Evolutionary conservation across 2,113 vertebrate genomes (phyloP).

Genomic region (Hippocampus zosterae): DNA sequence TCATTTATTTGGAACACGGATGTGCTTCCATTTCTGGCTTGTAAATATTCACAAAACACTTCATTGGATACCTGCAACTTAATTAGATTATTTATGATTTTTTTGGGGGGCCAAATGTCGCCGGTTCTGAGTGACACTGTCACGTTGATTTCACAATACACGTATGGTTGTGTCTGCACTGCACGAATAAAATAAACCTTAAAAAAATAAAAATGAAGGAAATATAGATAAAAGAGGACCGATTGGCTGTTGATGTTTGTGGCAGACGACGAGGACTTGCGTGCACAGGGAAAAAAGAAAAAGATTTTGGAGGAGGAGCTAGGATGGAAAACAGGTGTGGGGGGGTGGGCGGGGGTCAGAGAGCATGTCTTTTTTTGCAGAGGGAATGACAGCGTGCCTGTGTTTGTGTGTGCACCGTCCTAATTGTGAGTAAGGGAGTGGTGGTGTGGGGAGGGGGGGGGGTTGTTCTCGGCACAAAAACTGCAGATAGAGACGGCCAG

Average conservation of each 20-base stretch:
- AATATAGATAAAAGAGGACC: background rate
- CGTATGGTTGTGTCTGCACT: background rate
- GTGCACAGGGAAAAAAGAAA: background rate
- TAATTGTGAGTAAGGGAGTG: constrained; percentile 59
- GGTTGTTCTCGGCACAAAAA: constrained; percentile 52
- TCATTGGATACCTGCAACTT: background rate
- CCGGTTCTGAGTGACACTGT: background rate
- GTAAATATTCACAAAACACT: background rate
- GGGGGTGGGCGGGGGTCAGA: constrained; percentile 47
- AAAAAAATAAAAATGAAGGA: no score
- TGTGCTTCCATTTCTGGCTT: background rate
- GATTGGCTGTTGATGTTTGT: background rate
- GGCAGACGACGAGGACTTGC: background rate
- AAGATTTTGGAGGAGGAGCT: background rate
- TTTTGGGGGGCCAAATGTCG: background rate
- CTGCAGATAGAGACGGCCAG: constrained; percentile 57
- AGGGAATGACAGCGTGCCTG: constrained; percentile 39
- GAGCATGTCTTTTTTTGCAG: constrained; percentile 38
- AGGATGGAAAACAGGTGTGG: constrained; percentile 2
- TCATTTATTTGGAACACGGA: no score
- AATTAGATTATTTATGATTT: background rate
- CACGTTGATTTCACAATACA: background rate
- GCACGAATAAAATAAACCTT: background rate
- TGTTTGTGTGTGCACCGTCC: constrained; percentile 9
- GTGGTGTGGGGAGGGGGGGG: constrained; percentile 23